Base-by-base conservation (phyloP, 1,140 invertebrate species). In the Lepidurus arcticus region DNA sequence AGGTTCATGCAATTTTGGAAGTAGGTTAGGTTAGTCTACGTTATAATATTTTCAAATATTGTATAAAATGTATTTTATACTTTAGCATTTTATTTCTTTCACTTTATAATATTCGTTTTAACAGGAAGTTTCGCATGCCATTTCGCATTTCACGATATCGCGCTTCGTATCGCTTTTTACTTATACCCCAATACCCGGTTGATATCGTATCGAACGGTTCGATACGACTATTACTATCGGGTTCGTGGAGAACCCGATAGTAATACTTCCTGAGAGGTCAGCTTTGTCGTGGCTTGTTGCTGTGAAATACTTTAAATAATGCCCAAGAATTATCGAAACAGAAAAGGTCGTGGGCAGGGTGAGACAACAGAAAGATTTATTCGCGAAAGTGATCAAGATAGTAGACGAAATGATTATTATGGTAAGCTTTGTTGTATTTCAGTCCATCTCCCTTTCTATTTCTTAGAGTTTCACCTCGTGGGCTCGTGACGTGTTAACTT, bases 361-460 rank as follows among this genome's bases (percentile, higher is more conserved):
- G 53, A 65, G 53, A 65, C 53, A n/a, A 65, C 53, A 16, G 53
- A n/a, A 65, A 65, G 53, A 65, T 65, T 65, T 65, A 65, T 65
- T 65, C 53, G 53, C 13, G 53, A 65, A 65, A 65, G 9, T 16
- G 53, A 65, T n/a, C 53, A 65, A 7, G 53, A 65, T 65, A 21
- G 21, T 16, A 65, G 53, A 10, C 8, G 53, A 65, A 65, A 65
- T 65, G 53, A 65, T 16, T 65, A 65, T 65, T 65, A 65, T 65
- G 53, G 53, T 65, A 65, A 16, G 53, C 21, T 7, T 65, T n/a
- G 7, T 21, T 24, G 7, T 21, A 65, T 13, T 65, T 13, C 21
- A 65, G 7, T 65, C 1, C 13, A 7, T 65, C 6, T 65, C 6
- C 21, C 16, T 65, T 65, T 9, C 21, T 21, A 4, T 65, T 65